Evolutionary conservation across 2,113 vertebrate genomes (phyloP).

Genomic region (Anguilla japonica): DNA sequence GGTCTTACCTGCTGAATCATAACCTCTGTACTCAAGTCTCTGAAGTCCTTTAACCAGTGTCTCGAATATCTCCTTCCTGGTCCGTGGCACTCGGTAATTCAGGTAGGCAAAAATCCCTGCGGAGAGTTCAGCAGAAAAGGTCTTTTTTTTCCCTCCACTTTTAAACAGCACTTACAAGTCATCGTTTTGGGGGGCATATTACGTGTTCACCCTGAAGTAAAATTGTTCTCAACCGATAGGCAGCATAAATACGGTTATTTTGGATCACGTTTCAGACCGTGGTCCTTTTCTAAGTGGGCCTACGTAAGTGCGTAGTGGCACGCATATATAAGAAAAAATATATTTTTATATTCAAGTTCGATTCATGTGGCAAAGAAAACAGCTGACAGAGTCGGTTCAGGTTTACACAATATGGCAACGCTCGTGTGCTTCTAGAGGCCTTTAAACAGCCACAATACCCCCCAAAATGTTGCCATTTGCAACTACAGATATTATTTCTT

Average conservation of each 20-base stretch:
- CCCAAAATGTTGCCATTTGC: not conserved
- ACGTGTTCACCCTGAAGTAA: too few species aligned
- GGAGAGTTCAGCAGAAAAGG: slow-evolving; percentile 12
- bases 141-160: not conserved
- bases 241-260: not conserved
- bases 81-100: slow-evolving; percentile 89
- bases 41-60: slow-evolving; percentile 90
- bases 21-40: slow-evolving; percentile 95
- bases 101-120: slow-evolving; percentile 97
- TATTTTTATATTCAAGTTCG: not conserved
- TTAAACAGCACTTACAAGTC: not conserved
- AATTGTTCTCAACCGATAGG: too few species aligned
- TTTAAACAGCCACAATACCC: not conserved
- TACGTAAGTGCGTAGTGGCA: not conserved
- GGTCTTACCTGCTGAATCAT: slow-evolving; percentile 91
- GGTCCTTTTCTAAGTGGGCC: not conserved
- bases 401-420: not conserved
- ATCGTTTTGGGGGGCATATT: too few species aligned
- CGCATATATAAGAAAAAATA: not conserved
- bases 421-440: not conserved
- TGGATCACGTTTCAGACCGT: not conserved
- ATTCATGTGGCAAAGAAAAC: not conserved
- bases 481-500: not conserved
- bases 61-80: slow-evolving; percentile 89
- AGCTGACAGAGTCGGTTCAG: not conserved